phyloP scores from a whole-genome alignment of 2,888 invertebrate species.

The Tetragnatha montana region DNA sequence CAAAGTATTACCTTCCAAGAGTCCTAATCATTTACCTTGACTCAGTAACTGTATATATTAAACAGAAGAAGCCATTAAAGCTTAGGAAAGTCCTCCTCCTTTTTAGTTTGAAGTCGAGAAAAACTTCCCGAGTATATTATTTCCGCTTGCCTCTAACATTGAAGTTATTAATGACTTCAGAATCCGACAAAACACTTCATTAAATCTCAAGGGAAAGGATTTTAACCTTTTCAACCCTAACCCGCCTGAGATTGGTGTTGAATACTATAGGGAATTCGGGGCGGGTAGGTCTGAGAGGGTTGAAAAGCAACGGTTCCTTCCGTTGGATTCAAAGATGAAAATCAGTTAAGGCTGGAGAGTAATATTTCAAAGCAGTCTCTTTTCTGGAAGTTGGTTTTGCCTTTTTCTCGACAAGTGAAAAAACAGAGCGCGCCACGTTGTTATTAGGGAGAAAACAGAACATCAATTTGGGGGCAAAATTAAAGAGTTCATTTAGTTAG shows the following conservation, averaged over 20 bases:
- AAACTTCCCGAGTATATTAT: slow-evolving; percentile 43
- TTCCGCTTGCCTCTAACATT: slow-evolving; percentile 40
- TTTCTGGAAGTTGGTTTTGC: background rate
- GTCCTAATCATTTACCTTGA: slow-evolving; percentile 32
- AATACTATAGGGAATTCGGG: too few relatives aligned
- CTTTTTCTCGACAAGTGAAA: background rate
- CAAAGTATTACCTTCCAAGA: slow-evolving; percentile 13
- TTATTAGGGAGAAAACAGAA: slow-evolving; percentile 19
- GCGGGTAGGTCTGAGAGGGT: background rate
- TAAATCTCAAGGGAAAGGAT: slow-evolving; percentile 34
- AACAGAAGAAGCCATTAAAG: slow-evolving; percentile 13
- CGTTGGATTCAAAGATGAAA: background rate
- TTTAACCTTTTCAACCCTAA: background rate
- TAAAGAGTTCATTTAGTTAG: slow-evolving; percentile 46
- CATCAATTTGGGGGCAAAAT: slow-evolving; percentile 4
- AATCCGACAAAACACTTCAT: slow-evolving; percentile 41
- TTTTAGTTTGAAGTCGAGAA: slow-evolving; percentile 27
- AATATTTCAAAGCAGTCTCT: slow-evolving; percentile 36
- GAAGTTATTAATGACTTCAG: slow-evolving; percentile 42
- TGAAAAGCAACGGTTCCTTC: slow-evolving; percentile 15
- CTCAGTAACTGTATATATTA: slow-evolving; percentile 41
- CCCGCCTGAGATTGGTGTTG: too few relatives aligned
- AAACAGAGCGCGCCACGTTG: background rate
- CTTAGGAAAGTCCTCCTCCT: background rate
- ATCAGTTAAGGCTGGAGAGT: slow-evolving; percentile 34